A percentile compares a stretch with the other conserved stretches of the same genome.
Evolutionary conservation across 2,113 vertebrate genomes (phyloP).

Genomic region (Ictalurus furcatus): DNA sequence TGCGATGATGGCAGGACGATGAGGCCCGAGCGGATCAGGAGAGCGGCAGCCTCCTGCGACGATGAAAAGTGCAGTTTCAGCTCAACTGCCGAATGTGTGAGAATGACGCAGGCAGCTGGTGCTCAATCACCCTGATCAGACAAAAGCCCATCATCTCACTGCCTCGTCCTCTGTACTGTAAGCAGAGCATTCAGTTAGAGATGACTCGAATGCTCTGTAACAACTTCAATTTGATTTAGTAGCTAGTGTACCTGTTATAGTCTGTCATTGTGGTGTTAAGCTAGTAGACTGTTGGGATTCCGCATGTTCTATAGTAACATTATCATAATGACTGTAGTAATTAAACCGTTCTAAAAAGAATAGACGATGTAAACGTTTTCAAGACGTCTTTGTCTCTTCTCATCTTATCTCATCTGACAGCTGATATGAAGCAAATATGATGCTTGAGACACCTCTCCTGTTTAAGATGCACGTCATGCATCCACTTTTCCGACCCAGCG

Average conservation of each 20-base stretch:
- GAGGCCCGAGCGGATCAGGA: slow-evolving; percentile 59
- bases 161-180: slow-evolving; percentile 20
- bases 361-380: not conserved
- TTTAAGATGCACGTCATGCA: slow-evolving; percentile 35
- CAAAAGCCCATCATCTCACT: slow-evolving; percentile 10
- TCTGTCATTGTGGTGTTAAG: not conserved
- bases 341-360: not conserved
- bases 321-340: not conserved
- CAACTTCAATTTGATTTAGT: not conserved
- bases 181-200: not conserved
- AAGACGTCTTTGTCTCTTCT: not conserved
- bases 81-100: slow-evolving; percentile 47
- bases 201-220: not conserved
- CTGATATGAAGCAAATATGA: not conserved
- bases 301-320: not conserved
- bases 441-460: not conserved
- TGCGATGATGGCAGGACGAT: slow-evolving; percentile 45
- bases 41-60: slow-evolving; percentile 47
- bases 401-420: not conserved
- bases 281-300: not conserved
- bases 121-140: slow-evolving; percentile 46
- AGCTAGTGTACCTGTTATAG: not conserved
- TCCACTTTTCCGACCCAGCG: slow-evolving; percentile 75
- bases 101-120: slow-evolving; percentile 37
- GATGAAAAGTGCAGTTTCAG: slow-evolving; percentile 40